Evolutionary conservation across 1,140 invertebrate genomes (phyloP).

Genomic region (Atta texana): DNA sequence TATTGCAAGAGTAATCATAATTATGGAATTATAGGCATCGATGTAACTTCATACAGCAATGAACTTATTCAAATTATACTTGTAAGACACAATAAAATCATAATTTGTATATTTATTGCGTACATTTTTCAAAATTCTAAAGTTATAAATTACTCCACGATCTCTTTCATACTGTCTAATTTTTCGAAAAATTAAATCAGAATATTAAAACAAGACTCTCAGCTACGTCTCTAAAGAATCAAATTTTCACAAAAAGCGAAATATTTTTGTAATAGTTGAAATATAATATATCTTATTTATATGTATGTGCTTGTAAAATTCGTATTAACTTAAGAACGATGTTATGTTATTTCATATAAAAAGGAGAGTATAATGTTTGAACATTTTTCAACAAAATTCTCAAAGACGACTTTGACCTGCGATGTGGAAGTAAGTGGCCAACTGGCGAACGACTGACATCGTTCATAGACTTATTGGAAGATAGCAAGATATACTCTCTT

Average conservation of each 20-base stretch:
- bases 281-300: constrained; percentile 12
- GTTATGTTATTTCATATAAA: constrained; percentile 9
- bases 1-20: not conserved
- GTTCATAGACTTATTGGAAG: constrained; percentile 49
- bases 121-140: not conserved
- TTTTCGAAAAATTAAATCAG: not conserved
- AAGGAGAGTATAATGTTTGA: constrained; percentile 26
- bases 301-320: not conserved
- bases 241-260: constrained; percentile 7
- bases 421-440: constrained; percentile 42
- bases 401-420: constrained; percentile 38
- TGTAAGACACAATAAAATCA: not conserved
- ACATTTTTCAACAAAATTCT: constrained; percentile 29
- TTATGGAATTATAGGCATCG: not conserved
- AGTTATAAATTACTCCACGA: not conserved
- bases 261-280: not conserved
- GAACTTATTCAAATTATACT: not conserved
- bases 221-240: not conserved
- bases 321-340: constrained; percentile 5
- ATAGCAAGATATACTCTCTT: constrained; percentile 20
- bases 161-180: not conserved
- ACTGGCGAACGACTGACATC: constrained; percentile 46
- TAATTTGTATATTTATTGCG: not conserved
- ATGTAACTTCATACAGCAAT: not conserved
- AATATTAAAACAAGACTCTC: constrained; percentile 1